These are phyloP conservation scores for Drosophila nannoptera DNA, from an alignment of 1,140 invertebrate species.

Conservation along the genomic window DNA sequence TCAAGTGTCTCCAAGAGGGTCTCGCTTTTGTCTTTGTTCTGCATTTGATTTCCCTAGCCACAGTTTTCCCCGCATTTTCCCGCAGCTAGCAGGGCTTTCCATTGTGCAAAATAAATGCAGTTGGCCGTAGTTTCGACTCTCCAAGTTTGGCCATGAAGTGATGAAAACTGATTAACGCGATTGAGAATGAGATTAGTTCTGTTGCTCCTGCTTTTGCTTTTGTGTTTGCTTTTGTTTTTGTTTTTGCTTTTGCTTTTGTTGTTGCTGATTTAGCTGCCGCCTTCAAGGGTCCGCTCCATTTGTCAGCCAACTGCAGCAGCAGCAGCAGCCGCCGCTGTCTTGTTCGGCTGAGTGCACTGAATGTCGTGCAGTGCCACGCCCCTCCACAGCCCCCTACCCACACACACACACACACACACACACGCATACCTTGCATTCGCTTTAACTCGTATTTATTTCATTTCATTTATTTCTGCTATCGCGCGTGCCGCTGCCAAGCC, in stretches of 20 bases:
- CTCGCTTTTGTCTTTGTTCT: no score
- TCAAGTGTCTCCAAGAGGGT: no score
- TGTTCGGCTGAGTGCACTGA: slow-evolving; percentile 26
- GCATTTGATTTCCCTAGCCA: no score
- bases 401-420: no score
- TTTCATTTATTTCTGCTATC: slow-evolving; percentile 47
- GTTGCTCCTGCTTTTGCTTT: background rate
- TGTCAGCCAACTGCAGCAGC: slow-evolving; percentile 53
- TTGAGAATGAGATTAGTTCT: background rate
- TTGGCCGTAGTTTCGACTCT: no score
- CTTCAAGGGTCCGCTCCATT: slow-evolving; percentile 49
- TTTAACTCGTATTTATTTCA: slow-evolving; percentile 58
- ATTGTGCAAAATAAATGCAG: no score
- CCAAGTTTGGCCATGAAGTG: background rate
- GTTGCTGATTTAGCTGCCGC: slow-evolving; percentile 47
- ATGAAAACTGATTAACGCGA: slow-evolving; percentile 41
- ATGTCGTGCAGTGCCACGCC: slow-evolving; percentile 14
- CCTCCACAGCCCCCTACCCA: no score
- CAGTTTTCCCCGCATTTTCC: no score
- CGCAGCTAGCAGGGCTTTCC: no score
- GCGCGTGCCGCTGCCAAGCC: slow-evolving; percentile 38
- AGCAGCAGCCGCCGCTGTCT: background rate
- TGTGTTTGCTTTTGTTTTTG: slow-evolving; percentile 1
- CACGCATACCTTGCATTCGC: slow-evolving; percentile 5
- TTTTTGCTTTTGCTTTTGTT: background rate